Evolutionary conservation across 2,797 vertebrate genomes (phyloP).

Genomic region (Peromyscus eremicus): DNA sequence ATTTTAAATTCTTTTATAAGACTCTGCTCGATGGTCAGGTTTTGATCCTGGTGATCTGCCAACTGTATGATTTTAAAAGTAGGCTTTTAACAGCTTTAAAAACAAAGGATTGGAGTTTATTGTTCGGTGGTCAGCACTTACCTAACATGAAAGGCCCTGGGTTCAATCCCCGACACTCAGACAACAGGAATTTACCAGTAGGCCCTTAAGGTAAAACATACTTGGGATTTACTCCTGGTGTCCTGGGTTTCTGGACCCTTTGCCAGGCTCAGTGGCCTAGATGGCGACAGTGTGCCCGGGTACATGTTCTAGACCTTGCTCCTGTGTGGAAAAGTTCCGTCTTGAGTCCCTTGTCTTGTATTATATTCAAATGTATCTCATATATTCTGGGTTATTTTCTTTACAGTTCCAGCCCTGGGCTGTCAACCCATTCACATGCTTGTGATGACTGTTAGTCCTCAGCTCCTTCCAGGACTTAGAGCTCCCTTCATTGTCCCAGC

Average conservation of each 20-base stretch:
- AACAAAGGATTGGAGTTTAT: neutral
- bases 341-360: neutral
- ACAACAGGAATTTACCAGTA: neutral
- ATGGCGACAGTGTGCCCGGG: neutral
- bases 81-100: constrained; percentile 10
- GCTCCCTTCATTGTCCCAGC: neutral
- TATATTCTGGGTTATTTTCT: neutral
- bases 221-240: neutral
- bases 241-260: neutral
- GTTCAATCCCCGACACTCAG: neutral
- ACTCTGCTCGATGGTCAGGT: neutral
- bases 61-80: constrained; percentile 1
- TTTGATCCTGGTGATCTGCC: constrained; percentile 51
- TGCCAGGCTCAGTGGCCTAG: neutral
- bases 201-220: neutral
- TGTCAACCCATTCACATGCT: neutral
- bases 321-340: neutral
- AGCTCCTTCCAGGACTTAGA: neutral
- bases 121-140: neutral
- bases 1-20: neutral
- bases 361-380: neutral
- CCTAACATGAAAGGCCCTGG: neutral
- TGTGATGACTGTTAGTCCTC: neutral
- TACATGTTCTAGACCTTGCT: neutral
- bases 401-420: neutral